Conservation (phyloP, 2,888 invertebrate genomes). For the Autographa pulchrina region DNA sequence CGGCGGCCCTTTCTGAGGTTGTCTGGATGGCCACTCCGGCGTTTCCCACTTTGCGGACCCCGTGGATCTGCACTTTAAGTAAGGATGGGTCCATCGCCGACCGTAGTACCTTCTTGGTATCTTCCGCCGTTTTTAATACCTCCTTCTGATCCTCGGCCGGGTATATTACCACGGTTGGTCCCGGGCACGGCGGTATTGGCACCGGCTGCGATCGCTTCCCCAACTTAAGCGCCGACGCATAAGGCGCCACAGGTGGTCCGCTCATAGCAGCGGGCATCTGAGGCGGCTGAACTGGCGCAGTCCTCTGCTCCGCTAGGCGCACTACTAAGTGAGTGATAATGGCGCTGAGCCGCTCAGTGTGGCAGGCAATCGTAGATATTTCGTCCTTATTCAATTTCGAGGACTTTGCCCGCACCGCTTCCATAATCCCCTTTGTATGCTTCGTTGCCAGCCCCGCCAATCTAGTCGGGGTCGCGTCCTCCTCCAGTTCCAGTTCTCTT, state of each 20-base stretch:
- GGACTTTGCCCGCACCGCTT: neutral
- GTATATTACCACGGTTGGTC: constrained; percentile 8
- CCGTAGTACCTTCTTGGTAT: neutral
- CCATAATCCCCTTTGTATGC: neutral
- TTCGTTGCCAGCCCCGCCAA: neutral
- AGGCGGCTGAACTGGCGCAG: neutral
- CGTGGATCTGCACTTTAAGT: neutral
- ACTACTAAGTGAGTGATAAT: too few species aligned
- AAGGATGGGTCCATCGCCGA: neutral
- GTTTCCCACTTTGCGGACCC: neutral
- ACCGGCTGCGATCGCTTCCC: neutral
- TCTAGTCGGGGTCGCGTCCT: neutral
- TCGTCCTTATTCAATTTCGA: neutral
- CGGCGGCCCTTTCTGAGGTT: neutral
- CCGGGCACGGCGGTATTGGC: neutral
- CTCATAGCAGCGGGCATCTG: neutral
- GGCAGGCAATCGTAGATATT: neutral
- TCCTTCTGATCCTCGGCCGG: neutral
- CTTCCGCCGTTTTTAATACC: neutral
- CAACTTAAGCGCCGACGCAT: neutral
- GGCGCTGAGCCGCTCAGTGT: neutral
- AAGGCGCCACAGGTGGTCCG: neutral
- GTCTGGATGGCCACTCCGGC: neutral
- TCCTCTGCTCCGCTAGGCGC: too few species aligned
- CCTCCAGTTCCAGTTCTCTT: neutral